Conservation (phyloP, 2,888 invertebrate genomes). For the Alviniconcha strummeri region DNA sequence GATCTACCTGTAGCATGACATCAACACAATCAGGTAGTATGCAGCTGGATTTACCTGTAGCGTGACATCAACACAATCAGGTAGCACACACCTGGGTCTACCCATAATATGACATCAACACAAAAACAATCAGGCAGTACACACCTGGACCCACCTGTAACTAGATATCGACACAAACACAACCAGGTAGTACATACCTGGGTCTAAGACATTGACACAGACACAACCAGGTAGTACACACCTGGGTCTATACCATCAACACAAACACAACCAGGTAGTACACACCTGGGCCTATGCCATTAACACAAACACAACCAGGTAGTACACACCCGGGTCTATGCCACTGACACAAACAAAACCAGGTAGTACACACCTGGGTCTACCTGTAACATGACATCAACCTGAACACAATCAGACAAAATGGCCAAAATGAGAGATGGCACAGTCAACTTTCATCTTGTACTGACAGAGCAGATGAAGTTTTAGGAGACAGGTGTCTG, state of each 20-base stretch:
- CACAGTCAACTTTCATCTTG: too few species aligned
- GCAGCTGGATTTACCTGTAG: constrained; percentile 62
- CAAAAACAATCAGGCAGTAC: too few species aligned
- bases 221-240: constrained; percentile 58
- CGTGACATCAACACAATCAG: background rate
- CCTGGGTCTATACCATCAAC: constrained; percentile 54
- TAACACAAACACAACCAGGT: background rate
- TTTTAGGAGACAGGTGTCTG: too few species aligned
- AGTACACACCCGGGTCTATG: background rate
- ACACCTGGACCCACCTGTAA: too few species aligned
- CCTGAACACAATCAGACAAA: too few species aligned
- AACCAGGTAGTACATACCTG: too few species aligned
- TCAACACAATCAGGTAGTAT: background rate
- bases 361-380: too few species aligned
- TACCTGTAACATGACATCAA: background rate
- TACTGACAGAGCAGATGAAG: too few species aligned
- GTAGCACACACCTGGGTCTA: constrained; percentile 58
- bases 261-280: background rate
- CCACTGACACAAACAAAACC: too few species aligned
- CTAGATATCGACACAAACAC: too few species aligned
- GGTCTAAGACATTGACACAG: constrained; percentile 41
- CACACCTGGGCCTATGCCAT: background rate
- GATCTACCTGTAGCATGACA: background rate
- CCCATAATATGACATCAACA: constrained; percentile 43
- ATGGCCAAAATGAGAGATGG: too few species aligned